phyloP scores from a whole-genome alignment of 2,797 vertebrate species.

The Scolopax rusticola region DNA sequence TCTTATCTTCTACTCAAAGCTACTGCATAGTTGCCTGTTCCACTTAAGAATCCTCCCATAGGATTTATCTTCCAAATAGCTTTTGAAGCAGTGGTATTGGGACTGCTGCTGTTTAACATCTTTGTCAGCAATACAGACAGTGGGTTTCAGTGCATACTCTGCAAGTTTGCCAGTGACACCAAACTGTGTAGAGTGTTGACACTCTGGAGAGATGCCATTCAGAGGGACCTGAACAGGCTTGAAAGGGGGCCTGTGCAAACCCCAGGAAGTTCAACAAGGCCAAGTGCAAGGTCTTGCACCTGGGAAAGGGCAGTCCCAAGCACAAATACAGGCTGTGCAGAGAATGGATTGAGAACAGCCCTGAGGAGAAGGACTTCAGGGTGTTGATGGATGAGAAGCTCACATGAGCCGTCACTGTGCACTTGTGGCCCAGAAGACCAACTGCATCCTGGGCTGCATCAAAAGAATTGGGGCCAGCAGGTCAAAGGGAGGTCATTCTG shows the following conservation, averaged over 20 bases:
- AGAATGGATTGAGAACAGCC: background rate
- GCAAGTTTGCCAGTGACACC: background rate
- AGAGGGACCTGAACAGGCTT: background rate
- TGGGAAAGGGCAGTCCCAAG: background rate
- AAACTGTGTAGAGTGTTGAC: background rate
- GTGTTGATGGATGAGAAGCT: background rate
- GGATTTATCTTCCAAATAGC: background rate
- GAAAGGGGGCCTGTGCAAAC: background rate
- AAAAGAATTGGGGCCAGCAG: background rate
- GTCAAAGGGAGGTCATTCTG: background rate
- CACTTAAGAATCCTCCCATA: background rate
- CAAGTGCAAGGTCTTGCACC: background rate
- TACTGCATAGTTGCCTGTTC: background rate
- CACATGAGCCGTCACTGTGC: background rate
- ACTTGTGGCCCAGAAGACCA: background rate
- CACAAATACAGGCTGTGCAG: background rate
- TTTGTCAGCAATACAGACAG: background rate
- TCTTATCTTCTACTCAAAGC: background rate
- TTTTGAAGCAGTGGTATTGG: background rate
- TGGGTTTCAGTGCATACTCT: background rate
- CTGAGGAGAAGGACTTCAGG: background rate
- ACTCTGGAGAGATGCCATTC: background rate
- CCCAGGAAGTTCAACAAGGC: background rate
- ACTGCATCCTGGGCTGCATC: background rate
- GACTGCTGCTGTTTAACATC: background rate